A percentile compares a stretch with the other conserved stretches of the same genome.
Conservation (phyloP, 2,797 vertebrate species). For the Cuculus canorus region DNA sequence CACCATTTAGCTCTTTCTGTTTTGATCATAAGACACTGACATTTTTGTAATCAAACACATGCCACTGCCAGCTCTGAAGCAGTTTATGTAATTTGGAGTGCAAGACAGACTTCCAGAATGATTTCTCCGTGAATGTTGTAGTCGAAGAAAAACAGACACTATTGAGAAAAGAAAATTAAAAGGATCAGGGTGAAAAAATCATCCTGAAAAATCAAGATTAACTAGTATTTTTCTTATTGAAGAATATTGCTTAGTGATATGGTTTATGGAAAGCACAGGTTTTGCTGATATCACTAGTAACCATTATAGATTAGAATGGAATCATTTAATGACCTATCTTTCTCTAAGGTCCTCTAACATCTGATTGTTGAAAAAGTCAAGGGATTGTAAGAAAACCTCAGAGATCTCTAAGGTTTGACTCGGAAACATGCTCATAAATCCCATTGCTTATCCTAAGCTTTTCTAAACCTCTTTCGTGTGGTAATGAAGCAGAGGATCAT, state of each 20-base stretch:
- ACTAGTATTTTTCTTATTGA: neutral
- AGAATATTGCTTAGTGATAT: neutral
- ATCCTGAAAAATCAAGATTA: neutral
- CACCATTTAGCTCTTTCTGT: neutral
- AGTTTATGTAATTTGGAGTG: neutral
- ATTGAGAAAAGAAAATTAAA: neutral
- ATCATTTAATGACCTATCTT: slow-evolving; percentile 20
- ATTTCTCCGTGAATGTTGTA: neutral
- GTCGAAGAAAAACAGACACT: neutral
- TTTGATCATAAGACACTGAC: neutral
- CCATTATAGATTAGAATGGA: neutral
- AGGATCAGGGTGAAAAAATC: neutral
- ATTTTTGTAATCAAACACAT: neutral
- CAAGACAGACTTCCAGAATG: neutral
- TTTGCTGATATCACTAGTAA: slow-evolving; percentile 28
- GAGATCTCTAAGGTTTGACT: slow-evolving; percentile 39
- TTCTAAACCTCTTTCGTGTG: neutral
- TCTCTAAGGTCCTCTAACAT: neutral
- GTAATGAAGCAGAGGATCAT: slow-evolving; percentile 40
- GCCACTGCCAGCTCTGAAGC: neutral
- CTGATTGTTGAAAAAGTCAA: slow-evolving; percentile 20
- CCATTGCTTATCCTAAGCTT: slow-evolving; percentile 35
- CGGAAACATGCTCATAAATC: slow-evolving; percentile 40
- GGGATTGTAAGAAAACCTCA: slow-evolving; percentile 5
- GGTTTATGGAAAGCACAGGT: slow-evolving; percentile 7